Percentiles rank a stretch among this genome's conserved stretches.
phyloP scores from a whole-genome alignment of 2,797 vertebrate genomes.

The Acanthopagrus latus region DNA sequence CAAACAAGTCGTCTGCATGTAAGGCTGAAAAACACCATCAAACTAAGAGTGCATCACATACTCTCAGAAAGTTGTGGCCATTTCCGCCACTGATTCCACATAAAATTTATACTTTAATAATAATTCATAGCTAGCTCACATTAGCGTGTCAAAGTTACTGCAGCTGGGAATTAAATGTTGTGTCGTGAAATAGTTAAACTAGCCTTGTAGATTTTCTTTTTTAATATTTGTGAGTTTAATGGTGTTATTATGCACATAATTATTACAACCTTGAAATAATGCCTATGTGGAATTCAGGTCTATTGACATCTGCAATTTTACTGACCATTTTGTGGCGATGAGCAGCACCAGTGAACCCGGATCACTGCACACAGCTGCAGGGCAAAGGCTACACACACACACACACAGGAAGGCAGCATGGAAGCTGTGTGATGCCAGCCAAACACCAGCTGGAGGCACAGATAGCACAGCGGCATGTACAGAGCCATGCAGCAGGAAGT shows the following conservation, averaged over 20 bases:
- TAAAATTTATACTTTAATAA: neutral
- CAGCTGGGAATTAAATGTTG: neutral
- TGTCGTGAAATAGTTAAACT: too few relatives aligned
- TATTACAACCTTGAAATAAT: too few relatives aligned
- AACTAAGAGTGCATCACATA: too few relatives aligned
- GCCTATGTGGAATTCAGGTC: too few relatives aligned
- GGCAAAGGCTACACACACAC: constrained; percentile 27
- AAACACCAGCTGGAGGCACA: constrained; percentile 71
- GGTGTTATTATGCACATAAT: neutral
- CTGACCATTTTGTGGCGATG: constrained; percentile 3
- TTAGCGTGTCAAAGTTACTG: neutral
- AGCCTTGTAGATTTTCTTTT: too few relatives aligned
- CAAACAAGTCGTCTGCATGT: too few relatives aligned
- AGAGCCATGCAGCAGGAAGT: constrained; percentile 59
- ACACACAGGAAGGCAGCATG: constrained; percentile 19
- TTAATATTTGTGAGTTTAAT: constrained; percentile 6
- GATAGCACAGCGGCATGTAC: constrained; percentile 65
- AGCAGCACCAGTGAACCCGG: constrained; percentile 17
- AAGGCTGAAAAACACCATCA: too few relatives aligned
- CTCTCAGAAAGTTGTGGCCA: too few relatives aligned
- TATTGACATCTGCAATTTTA: neutral
- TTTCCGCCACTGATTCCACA: neutral
- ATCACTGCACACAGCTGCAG: constrained; percentile 29
- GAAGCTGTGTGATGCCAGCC: constrained; percentile 52
- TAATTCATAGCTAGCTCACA: neutral